Percentiles rank a stretch among this genome's conserved stretches.
phyloP scores from a whole-genome alignment of 2,797 vertebrate species.

The Yasuhikotakia modesta region DNA sequence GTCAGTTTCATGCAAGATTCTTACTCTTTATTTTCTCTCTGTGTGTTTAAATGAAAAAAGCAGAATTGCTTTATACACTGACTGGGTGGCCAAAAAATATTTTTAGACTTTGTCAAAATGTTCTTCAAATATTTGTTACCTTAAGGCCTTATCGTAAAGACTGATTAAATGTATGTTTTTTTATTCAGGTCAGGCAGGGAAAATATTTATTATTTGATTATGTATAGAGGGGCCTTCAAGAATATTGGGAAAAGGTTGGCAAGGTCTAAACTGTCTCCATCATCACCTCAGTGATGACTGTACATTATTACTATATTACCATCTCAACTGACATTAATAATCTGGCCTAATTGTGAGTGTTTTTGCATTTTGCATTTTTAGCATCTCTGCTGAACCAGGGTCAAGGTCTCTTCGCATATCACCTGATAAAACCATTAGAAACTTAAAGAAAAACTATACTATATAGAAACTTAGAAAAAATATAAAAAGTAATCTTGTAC shows the following conservation, averaged over 20 bases:
- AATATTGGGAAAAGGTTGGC: background rate
- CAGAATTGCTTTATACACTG: constrained; percentile 2
- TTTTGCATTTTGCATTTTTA: constrained; percentile 24
- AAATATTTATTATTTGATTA: background rate
- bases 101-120: background rate
- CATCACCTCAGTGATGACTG: too few relatives aligned
- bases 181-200: background rate
- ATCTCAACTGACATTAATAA: constrained; percentile 2
- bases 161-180: constrained; percentile 14
- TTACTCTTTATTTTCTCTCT: background rate
- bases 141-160: background rate
- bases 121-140: constrained; percentile 34
- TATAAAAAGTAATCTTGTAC: too few relatives aligned
- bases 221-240: background rate
- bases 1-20: background rate
- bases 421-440: too few relatives aligned
- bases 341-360: background rate
- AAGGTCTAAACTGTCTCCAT: too few relatives aligned
- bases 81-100: constrained; percentile 39
- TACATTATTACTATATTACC: background rate
- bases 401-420: constrained; percentile 10
- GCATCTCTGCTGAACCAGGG: constrained; percentile 1
- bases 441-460: too few relatives aligned
- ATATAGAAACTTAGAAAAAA: too few relatives aligned
- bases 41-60: constrained; percentile 3